Conservation (phyloP, 2,888 invertebrate genomes). For the Caenorhabditis sulstoni region DNA sequence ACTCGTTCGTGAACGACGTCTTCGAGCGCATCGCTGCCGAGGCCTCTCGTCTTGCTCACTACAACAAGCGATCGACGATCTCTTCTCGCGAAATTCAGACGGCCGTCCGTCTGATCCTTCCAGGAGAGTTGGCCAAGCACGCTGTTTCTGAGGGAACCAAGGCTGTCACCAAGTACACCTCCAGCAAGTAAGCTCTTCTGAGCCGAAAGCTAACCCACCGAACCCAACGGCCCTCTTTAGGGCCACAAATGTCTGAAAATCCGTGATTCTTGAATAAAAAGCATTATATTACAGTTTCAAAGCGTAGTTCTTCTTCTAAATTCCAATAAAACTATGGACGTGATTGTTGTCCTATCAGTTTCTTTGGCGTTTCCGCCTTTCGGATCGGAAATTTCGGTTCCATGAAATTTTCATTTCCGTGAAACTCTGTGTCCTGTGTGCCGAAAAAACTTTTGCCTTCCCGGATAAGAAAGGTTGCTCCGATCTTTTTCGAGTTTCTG, state of each 20-base stretch:
- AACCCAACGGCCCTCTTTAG: slow-evolving; percentile 68
- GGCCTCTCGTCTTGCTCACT: slow-evolving; percentile 84
- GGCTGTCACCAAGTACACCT: slow-evolving; percentile 65
- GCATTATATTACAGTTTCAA: too few relatives aligned
- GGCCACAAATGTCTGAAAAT: slow-evolving; percentile 49
- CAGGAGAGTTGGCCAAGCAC: slow-evolving; percentile 65
- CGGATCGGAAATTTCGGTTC: too few relatives aligned
- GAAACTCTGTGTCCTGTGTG: too few relatives aligned
- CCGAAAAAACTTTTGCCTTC: too few relatives aligned
- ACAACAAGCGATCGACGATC: slow-evolving; percentile 85
- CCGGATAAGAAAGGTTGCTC: too few relatives aligned
- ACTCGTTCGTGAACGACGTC: slow-evolving; percentile 87
- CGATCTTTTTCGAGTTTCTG: too few relatives aligned
- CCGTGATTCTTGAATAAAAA: slow-evolving; percentile 77
- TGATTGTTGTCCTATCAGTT: too few relatives aligned
- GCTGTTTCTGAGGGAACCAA: slow-evolving; percentile 63
- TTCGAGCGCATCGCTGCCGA: slow-evolving; percentile 86
- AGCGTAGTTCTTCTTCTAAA: too few relatives aligned
- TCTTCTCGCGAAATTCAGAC: slow-evolving; percentile 86
- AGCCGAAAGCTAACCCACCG: slow-evolving; percentile 42
- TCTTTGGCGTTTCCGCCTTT: too few relatives aligned
- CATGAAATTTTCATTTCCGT: too few relatives aligned
- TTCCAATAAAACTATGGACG: too few relatives aligned
- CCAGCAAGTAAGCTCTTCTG: slow-evolving; percentile 56
- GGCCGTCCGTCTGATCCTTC: slow-evolving; percentile 65